Base-by-base conservation (phyloP, 2,113 vertebrate species). In the Lophius piscatorius region DNA sequence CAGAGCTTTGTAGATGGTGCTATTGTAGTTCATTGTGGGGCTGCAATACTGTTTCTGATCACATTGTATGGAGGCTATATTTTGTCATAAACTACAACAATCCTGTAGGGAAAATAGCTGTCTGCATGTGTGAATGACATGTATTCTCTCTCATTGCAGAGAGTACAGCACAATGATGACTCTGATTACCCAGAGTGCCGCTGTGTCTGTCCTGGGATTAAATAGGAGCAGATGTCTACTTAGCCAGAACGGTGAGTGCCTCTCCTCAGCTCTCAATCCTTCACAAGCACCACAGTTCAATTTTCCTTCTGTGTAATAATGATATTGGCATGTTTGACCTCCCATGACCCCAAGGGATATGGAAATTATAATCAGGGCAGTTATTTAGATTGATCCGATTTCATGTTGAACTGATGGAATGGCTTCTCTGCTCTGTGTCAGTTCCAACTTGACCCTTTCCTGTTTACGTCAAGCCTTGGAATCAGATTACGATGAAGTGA, bases 201-300 rank as follows among this genome's bases (percentile, higher is more conserved):
- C 26, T n/a, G n/a, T n/a, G n/a, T 74, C 59, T 74, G 50, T 34
- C 44, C 57, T 13, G 46, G 70, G 82, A 83, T 83, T 92, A 88
- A 91, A 80, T 22, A 74, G 80, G 77, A 90, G 70, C 87, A 91
- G 87, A 90, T 87, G 83, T 52, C 51, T 52, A 14, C 34, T 63
- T 48, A 66, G 59, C 74, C 63, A 67, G 60, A 71, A 22, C 34
- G 49, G 40, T 63, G 50, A 74, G 44, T 21, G 70, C 80, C 54
- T 63, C 59, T 55, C 42, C 76, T 63, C 69, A 58, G 50, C 62
- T 52, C 70, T 17, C 3, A 38, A 39, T 54, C 36, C 56, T 14
- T 29, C 75, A 48, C 44, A 21, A 56, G 39, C 68, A 50, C 42
- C 49, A 69, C 52, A 23, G 58, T 64, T 74, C 23, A 61, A 14